Evolutionary conservation across 2,797 vertebrate species (phyloP), one percentile per base, ranked within the genome.

Genomic region (Coregonus sp.): DNA sequence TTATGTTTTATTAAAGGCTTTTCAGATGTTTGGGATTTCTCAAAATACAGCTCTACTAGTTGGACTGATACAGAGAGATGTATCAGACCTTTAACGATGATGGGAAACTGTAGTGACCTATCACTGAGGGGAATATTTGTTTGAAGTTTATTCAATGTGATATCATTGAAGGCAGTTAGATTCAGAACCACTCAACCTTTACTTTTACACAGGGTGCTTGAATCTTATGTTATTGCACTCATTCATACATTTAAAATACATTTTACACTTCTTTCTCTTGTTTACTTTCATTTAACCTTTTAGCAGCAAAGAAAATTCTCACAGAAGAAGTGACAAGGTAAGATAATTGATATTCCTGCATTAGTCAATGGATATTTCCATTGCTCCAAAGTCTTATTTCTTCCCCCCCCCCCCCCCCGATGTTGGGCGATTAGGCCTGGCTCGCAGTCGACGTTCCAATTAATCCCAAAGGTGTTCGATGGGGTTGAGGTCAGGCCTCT

Each of bases 61-160:
- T 86, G 50, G 76, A 68, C 61, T 18, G 16, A n/a, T 9, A 20
- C 61, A 65, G 20, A 5, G 61, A 25, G 61, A 5, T 65, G 61
- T 29, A 54, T 18, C 52, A 14, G 16, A 54, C 52, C 52, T 54
- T 54, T 54, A 14, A 54, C 5, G 15, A 14, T 54, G 40, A 47
- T 47, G 40, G 40, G 40, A 59, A 59, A 52, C 35, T 69, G 71
- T 35, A 54, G 50, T 68, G 31, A 16, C 65, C 40, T 76, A 37
- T 73, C 70, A 65, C 1, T 50, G 40, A 12, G 35, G 25, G 73
- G 59, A 65, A 59, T 75, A 56, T 80, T 18, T 71, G 67, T 78
- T 59, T 59, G 65, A 33, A 67, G 25, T 33, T 67, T 4, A 5
- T 67, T 66, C 9, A 78, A 70, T 35, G 59, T 61, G 67, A 31